Percentiles rank a stretch among this genome's conserved stretches.
Conservation (phyloP, 2,888 invertebrate species). For the Andrena minutula region DNA sequence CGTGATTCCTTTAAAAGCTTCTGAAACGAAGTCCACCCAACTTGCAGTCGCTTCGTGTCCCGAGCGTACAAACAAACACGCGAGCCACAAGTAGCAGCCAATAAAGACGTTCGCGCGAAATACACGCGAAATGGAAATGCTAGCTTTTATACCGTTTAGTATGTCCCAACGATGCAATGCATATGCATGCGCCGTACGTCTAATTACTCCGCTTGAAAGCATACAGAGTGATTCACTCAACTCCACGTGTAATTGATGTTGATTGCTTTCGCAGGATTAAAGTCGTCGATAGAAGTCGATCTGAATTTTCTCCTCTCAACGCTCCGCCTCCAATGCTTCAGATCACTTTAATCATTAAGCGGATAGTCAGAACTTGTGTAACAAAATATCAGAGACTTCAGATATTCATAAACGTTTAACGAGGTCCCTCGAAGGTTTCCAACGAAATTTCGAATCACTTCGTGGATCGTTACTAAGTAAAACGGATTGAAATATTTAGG, state of each 20-base stretch:
- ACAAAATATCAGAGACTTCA: constrained; percentile 12
- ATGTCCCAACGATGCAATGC: constrained; percentile 29
- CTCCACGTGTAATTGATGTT: background rate
- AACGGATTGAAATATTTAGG: constrained; percentile 50
- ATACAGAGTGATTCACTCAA: background rate
- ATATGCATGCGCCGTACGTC: constrained; percentile 20
- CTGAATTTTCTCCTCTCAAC: background rate
- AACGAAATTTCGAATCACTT: constrained; percentile 38
- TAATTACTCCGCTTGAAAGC: constrained; percentile 7
- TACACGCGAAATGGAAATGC: constrained; percentile 35
- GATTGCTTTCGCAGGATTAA: background rate
- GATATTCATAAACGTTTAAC: constrained; percentile 38
- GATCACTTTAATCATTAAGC: background rate
- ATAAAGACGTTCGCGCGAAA: constrained; percentile 26
- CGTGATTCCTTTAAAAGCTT: constrained; percentile 26
- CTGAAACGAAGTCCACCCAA: constrained; percentile 12
- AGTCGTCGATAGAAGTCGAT: background rate
- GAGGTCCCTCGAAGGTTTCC: constrained; percentile 4
- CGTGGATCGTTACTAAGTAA: constrained; percentile 28
- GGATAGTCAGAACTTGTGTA: background rate
- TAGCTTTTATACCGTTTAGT: constrained; percentile 43
- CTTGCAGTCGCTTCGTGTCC: background rate
- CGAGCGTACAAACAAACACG: constrained; percentile 16
- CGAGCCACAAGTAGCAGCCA: background rate
- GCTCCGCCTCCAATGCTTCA: background rate